These are phyloP conservation scores for Lophius piscatorius DNA, from an alignment of 2,113 vertebrate species.

Conservation along the genomic window DNA sequence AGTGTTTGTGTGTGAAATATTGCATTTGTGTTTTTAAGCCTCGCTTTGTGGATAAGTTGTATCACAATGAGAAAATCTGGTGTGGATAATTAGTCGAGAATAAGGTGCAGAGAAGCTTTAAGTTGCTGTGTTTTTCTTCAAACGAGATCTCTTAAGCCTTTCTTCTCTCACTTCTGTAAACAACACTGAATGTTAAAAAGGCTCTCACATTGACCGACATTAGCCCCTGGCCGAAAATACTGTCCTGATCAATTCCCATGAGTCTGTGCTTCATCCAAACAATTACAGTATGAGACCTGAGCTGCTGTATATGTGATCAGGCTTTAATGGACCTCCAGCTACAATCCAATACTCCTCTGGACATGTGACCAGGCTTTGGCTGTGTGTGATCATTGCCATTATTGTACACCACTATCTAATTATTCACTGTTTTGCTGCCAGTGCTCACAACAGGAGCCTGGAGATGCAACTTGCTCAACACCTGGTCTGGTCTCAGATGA, in stretches of 20 bases:
- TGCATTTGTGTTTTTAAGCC: constrained; percentile 59
- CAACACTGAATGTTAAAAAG: constrained; percentile 35
- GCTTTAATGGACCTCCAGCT: neutral
- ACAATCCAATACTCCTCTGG: constrained; percentile 1
- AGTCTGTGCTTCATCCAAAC: constrained; percentile 25
- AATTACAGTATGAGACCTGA: constrained; percentile 9
- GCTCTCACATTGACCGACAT: constrained; percentile 23
- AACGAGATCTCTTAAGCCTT: constrained; percentile 44
- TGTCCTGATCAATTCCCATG: constrained; percentile 21
- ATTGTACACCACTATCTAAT: constrained; percentile 20
- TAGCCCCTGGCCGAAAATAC: constrained; percentile 2
- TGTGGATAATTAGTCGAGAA: constrained; percentile 69
- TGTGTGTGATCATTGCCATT: constrained; percentile 47
- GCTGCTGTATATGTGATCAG: constrained; percentile 1
- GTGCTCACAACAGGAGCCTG: constrained; percentile 56
- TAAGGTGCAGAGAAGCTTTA: constrained; percentile 57
- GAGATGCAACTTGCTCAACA: constrained; percentile 69
- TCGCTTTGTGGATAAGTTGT: constrained; percentile 55
- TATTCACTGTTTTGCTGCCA: constrained; percentile 53
- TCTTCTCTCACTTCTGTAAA: constrained; percentile 50
- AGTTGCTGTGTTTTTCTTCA: constrained; percentile 37
- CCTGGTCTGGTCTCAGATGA: constrained; percentile 75
- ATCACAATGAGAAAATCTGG: constrained; percentile 73
- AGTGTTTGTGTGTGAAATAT: constrained; percentile 52
- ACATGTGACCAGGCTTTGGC: constrained; percentile 6